phyloP scores from a whole-genome alignment of 2,888 invertebrate species.

The Dasypolia templi region DNA sequence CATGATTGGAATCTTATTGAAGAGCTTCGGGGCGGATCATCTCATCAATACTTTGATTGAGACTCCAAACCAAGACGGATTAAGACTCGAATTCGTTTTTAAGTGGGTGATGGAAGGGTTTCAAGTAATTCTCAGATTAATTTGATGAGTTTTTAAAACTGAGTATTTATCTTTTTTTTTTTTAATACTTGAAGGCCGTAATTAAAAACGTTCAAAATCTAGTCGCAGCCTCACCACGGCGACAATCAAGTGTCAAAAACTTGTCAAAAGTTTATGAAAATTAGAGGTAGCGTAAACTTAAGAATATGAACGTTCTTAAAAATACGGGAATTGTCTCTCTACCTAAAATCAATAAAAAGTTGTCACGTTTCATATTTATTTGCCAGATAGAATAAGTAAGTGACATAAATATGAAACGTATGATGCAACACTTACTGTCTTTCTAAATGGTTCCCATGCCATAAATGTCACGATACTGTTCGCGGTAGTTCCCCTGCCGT shows the following conservation, averaged over 20 bases:
- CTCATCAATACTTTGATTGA: constrained; percentile 69
- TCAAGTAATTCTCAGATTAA: constrained; percentile 19
- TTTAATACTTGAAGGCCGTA: no score
- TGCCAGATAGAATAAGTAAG: not conserved
- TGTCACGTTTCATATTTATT: not conserved
- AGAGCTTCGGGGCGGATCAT: constrained; percentile 67
- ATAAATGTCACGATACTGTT: constrained; percentile 36
- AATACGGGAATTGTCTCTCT: no score
- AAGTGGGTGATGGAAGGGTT: constrained; percentile 27
- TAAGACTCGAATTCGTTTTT: constrained; percentile 54
- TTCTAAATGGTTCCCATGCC: constrained; percentile 10
- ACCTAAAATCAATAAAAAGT: not conserved
- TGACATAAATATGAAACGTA: not conserved
- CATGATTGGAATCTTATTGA: constrained; percentile 68
- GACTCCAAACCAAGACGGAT: constrained; percentile 57
- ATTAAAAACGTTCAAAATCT: no score
- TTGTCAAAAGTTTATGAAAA: no score
- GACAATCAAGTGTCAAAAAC: no score
- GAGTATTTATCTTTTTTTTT: not conserved
- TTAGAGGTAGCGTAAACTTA: no score
- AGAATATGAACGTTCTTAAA: no score
- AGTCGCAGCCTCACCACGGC: no score
- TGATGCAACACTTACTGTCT: not conserved
- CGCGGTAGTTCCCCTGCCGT: constrained; percentile 27
- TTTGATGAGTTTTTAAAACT: constrained; percentile 2